These are phyloP conservation scores for Nomada fucata DNA, from an alignment of 2,888 invertebrate species.

Conservation along the genomic window DNA sequence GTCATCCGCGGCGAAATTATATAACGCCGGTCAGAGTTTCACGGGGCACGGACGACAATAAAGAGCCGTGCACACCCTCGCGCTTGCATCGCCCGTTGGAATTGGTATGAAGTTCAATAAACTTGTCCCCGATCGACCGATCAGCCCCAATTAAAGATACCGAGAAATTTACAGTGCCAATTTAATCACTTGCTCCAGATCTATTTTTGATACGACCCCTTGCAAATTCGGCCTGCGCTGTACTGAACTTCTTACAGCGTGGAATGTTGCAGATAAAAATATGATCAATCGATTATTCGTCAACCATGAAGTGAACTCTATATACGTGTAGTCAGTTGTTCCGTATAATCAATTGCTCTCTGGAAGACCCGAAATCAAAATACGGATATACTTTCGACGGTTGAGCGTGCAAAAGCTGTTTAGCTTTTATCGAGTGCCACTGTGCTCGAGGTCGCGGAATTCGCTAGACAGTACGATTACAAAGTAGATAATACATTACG, in stretches of 20 bases:
- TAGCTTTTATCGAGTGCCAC: too few species aligned
- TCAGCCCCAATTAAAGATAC: background rate
- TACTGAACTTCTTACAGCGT: too few species aligned
- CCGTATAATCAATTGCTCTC: too few species aligned
- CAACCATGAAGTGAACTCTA: too few species aligned
- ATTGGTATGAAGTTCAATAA: background rate
- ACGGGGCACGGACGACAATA: conserved; percentile 5
- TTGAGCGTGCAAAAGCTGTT: too few species aligned
- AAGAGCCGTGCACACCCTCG: conserved; percentile 1
- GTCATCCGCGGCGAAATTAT: conserved; percentile 34
- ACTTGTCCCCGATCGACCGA: background rate
- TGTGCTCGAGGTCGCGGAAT: background rate
- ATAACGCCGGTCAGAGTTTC: conserved; percentile 7
- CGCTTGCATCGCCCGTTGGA: background rate
- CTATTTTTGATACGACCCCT: background rate
- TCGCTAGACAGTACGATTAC: background rate
- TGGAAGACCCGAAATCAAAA: too few species aligned
- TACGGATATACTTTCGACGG: too few species aligned
- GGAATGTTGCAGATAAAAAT: too few species aligned
- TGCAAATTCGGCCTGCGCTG: background rate
- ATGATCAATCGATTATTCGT: too few species aligned
- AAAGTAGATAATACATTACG: background rate
- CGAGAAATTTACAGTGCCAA: background rate
- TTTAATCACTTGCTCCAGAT: background rate
- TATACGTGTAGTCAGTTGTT: too few species aligned